Percentiles rank a stretch among this genome's conserved stretches.
These are phyloP conservation scores for Brassicogethes aeneus DNA, from an alignment of 2,888 invertebrate species.

Conservation along the genomic window DNA sequence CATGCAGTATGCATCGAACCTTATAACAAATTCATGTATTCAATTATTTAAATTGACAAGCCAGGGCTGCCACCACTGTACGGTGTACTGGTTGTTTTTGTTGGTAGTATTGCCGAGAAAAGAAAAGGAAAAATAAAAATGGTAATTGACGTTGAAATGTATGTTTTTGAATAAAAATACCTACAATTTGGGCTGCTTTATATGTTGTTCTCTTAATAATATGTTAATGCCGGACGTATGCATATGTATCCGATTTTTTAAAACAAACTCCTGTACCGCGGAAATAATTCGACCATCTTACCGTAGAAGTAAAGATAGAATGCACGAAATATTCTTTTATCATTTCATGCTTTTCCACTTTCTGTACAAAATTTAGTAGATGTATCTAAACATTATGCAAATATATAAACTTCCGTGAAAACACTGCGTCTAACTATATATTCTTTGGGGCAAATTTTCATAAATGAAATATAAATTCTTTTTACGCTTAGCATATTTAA, in stretches of 20 bases:
- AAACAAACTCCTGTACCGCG: no score
- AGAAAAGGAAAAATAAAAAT: constrained; percentile 35
- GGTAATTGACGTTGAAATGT: constrained; percentile 33
- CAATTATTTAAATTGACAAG: constrained; percentile 42
- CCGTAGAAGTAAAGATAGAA: constrained; percentile 1
- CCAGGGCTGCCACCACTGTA: constrained; percentile 24
- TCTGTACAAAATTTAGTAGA: constrained; percentile 1
- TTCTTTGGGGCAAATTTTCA: not conserved
- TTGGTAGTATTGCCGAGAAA: constrained; percentile 16
- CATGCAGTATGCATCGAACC: constrained; percentile 41
- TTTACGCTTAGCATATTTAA: no score
- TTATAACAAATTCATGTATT: constrained; percentile 44
- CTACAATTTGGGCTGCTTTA: constrained; percentile 24
- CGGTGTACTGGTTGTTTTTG: not conserved
- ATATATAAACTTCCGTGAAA: not conserved
- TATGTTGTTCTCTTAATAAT: constrained; percentile 24
- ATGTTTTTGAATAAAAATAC: constrained; percentile 27
- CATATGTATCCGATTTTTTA: constrained; percentile 14
- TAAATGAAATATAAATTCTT: not conserved
- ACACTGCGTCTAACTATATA: not conserved
- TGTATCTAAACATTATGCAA: constrained; percentile 3
- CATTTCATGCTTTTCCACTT: constrained; percentile 1
- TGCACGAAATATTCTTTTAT: constrained; percentile 3
- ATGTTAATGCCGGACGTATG: constrained; percentile 20
- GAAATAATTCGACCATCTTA: not conserved